Base-by-base conservation (phyloP, 1,140 invertebrate genomes). In the Conus betulinus region DNA sequence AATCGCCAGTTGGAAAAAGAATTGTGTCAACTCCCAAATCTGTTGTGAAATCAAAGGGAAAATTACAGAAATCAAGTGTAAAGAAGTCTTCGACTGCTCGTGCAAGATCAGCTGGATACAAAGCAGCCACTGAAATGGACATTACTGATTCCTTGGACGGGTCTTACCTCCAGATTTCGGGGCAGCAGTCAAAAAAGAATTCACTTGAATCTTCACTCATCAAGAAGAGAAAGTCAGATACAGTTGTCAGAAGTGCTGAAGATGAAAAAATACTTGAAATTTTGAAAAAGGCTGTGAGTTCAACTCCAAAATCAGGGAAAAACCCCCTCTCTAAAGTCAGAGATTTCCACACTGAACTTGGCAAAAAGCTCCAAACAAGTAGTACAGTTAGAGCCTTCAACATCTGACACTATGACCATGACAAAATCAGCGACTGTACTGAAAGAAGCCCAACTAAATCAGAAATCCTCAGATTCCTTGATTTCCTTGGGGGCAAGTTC, bases 251-350 rank as follows among this genome's bases (percentile, higher is more conserved):
- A 53, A 81, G 51, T 53, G 53, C 11, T 11, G 82, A 63, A 60
- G 82, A 84, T 84, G n/a, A 63, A 63, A 84, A 20, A 25, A 84
- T 84, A 13, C 27, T 67, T 13, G 53, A 84, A 84, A 67, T 84
- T 39, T 27, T 67, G n/a, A 63, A n/a, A 13, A 17, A 84, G 8
- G 82, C 82, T 63, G 82, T 67, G 13, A 84, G n/a, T 5, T 83
- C 82, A 52, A 67, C 82, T 84, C 57, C 82, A 60, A 84, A 84
- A 63, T 25, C 82, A 63, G n/a, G 23, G 55, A 63, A 27, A 81
- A 20, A 27, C 17, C 5, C 39, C 76, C 2, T 39, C 76, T 11
- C 76, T 27, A 27, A 79, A 39, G 27, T 51, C 76, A 13, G 8
- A 79, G 23, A 17, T 23, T 23, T 81, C 79, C 39, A 81, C 79